A percentile compares a stretch with the other conserved stretches of the same genome.
These are phyloP conservation scores for Arctopsyche grandis DNA, from an alignment of 1,140 invertebrate genomes.

Conservation along the genomic window DNA sequence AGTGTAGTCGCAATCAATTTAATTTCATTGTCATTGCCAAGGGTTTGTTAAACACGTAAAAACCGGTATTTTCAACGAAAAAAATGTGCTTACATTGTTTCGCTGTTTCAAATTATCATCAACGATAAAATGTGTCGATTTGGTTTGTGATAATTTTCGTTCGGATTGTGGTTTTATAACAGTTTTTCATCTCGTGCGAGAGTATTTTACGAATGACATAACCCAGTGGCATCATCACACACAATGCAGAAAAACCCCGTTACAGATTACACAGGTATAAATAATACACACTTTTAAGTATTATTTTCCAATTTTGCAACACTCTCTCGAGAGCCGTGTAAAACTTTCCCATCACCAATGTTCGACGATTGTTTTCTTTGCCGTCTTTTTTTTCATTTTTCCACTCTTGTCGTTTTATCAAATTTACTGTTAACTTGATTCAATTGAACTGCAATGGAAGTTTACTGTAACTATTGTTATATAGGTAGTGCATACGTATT, in stretches of 20 bases:
- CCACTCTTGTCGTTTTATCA: neutral
- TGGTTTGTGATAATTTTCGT: too few species aligned
- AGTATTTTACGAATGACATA: constrained; percentile 4
- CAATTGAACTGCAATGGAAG: too few species aligned
- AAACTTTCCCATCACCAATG: constrained; percentile 14
- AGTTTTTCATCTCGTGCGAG: too few species aligned
- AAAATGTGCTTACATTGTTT: too few species aligned
- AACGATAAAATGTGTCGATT: too few species aligned
- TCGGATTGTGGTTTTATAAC: too few species aligned
- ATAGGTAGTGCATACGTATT: neutral
- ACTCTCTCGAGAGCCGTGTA: neutral
- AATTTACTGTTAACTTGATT: constrained; percentile 15
- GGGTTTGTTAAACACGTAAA: too few species aligned
- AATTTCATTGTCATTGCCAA: too few species aligned
- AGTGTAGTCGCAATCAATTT: too few species aligned
- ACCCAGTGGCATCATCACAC: constrained; percentile 36
- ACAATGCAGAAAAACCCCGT: constrained; percentile 27
- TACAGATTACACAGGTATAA: constrained; percentile 14
- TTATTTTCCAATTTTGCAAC: constrained; percentile 33
- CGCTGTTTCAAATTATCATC: too few species aligned
- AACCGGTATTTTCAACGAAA: too few species aligned
- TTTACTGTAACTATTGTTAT: too few species aligned
- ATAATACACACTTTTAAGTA: neutral
- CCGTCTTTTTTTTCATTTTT: neutral
- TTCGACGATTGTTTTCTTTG: neutral